These are phyloP conservation scores for Intellagama lesueurii DNA, from an alignment of 2,797 vertebrate genomes.

Conservation along the genomic window DNA sequence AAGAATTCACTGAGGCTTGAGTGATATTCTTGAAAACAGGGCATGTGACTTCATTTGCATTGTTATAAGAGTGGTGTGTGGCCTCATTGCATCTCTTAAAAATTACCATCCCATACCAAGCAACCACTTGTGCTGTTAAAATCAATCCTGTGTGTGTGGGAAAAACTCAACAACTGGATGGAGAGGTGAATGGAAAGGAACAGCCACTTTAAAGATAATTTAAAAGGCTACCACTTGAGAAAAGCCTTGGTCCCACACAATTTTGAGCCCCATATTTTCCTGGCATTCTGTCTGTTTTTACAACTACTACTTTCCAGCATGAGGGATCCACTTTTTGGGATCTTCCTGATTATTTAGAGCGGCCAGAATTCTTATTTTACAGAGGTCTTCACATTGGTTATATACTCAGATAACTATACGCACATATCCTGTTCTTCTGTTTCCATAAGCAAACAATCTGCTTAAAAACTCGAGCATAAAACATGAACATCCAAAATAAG, in stretches of 20 bases:
- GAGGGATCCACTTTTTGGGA: too few relatives aligned
- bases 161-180: background rate
- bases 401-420: background rate
- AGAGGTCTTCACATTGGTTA: background rate
- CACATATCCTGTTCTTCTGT: background rate
- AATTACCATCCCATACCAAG: too few relatives aligned
- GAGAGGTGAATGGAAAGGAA: background rate
- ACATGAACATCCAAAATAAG: background rate
- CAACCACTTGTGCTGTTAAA: too few relatives aligned
- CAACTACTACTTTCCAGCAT: conserved; percentile 3
- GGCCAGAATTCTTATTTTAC: background rate
- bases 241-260: background rate
- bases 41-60: too few relatives aligned
- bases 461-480: background rate
- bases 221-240: background rate
- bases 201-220: background rate
- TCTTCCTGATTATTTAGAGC: background rate
- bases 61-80: too few relatives aligned
- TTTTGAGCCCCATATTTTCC: background rate
- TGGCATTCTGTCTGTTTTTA: conserved; percentile 7
- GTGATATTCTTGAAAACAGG: too few relatives aligned
- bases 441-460: background rate
- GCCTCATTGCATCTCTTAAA: too few relatives aligned
- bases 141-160: too few relatives aligned
- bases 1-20: too few relatives aligned